phyloP scores from a whole-genome alignment of 2,888 invertebrate species.

The Lordiphosa fenestrarum region DNA sequence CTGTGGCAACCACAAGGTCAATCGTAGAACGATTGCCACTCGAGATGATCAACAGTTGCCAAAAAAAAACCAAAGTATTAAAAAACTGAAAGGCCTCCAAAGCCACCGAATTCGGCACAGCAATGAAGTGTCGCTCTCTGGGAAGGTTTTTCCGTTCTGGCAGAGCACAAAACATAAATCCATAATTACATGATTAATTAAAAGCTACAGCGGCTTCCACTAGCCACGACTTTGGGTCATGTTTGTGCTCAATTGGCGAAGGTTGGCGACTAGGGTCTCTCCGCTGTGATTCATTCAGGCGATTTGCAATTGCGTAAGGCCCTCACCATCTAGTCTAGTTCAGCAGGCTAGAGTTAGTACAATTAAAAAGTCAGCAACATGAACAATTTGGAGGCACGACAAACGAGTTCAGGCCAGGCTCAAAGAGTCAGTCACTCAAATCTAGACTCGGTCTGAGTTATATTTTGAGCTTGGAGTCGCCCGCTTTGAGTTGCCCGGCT shows the following conservation, averaged over 20 bases:
- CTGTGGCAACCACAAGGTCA: slow-evolving; percentile 48
- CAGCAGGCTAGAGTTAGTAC: slow-evolving; percentile 62
- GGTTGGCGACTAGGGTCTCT: slow-evolving; percentile 45
- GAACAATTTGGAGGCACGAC: slow-evolving; percentile 69
- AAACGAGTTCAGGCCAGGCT: slow-evolving; percentile 54
- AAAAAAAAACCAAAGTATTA: slow-evolving; percentile 1
- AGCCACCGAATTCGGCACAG: slow-evolving; percentile 6
- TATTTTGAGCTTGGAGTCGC: slow-evolving; percentile 2
- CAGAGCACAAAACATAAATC: slow-evolving; percentile 29
- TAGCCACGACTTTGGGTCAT: slow-evolving; percentile 30
- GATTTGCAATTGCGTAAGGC: slow-evolving; percentile 56
- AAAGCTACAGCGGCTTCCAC: slow-evolving; percentile 16
- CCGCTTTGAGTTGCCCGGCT: slow-evolving; percentile 17
- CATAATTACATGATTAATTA: slow-evolving; percentile 61
- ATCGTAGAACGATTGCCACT: slow-evolving; percentile 13
- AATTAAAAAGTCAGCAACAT: slow-evolving; percentile 55
- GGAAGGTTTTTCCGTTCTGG: slow-evolving; percentile 43
- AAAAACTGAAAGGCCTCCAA: slow-evolving; percentile 55
- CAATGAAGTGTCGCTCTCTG: slow-evolving; percentile 31
- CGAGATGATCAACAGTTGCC: slow-evolving; percentile 29
- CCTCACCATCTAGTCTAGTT: slow-evolving; percentile 49
- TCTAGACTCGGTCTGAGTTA: slow-evolving; percentile 34
- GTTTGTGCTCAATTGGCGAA: slow-evolving; percentile 32
- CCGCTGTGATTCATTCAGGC: slow-evolving; percentile 55
- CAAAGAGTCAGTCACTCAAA: slow-evolving; percentile 31